These are phyloP conservation scores for Nematostella vectensis DNA, from an alignment of 92 coral and sea anemone genomes.

Conservation along the genomic window DNA sequence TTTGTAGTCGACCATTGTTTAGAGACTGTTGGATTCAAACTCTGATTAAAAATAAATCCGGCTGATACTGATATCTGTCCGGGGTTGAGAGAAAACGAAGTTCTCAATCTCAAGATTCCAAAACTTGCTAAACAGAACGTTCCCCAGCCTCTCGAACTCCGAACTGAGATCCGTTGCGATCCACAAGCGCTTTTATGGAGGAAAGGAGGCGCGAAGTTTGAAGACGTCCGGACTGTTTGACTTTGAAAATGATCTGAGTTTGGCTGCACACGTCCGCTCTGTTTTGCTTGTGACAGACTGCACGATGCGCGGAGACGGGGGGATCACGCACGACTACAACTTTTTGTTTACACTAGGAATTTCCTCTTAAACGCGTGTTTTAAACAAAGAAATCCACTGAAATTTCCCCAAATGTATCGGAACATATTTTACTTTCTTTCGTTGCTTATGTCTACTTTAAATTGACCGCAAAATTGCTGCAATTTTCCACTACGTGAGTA, in stretches of 20 bases:
- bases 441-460: too few relatives aligned
- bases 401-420: too few relatives aligned
- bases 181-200: neutral
- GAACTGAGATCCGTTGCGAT: neutral
- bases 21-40: neutral
- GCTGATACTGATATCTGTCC: too few relatives aligned
- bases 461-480: too few relatives aligned
- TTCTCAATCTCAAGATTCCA: too few relatives aligned
- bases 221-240: neutral
- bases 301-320: neutral
- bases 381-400: neutral
- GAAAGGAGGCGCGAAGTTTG: neutral
- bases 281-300: neutral
- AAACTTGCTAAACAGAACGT: neutral
- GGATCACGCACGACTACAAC: neutral
- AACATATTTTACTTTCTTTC: too few relatives aligned
- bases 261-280: neutral
- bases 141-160: neutral
- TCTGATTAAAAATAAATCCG: too few relatives aligned
- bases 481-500: too few relatives aligned
- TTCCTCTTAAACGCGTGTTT: neutral
- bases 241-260: neutral
- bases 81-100: too few relatives aligned
- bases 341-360: too few relatives aligned
- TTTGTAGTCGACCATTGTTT: constrained; percentile 15